phyloP scores from a whole-genome alignment of 2,888 invertebrate species.

The Sinodicranocentrus sp. region DNA sequence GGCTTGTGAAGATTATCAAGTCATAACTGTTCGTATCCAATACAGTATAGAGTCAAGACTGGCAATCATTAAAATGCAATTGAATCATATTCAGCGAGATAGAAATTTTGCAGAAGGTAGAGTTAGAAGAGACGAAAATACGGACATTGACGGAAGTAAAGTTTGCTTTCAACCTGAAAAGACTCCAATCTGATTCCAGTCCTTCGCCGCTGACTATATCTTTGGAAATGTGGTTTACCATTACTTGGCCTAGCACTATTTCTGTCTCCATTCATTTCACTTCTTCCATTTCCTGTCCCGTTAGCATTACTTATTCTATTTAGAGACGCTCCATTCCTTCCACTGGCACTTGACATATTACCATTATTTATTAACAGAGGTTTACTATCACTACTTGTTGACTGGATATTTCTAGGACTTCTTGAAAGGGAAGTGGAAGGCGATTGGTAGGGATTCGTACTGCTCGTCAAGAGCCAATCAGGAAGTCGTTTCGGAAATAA shows the following conservation, averaged over 20 bases:
- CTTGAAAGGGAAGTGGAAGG: constrained; percentile 37
- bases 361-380: constrained; percentile 68
- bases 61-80: too few species aligned
- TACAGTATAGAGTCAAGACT: too few species aligned
- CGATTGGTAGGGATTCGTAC: constrained; percentile 38
- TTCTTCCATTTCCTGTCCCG: constrained; percentile 27
- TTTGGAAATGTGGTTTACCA: constrained; percentile 64
- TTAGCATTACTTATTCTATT: constrained; percentile 64
- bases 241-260: constrained; percentile 2
- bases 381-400: constrained; percentile 40
- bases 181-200: constrained; percentile 43
- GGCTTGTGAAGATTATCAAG: too few species aligned
- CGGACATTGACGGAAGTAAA: too few species aligned
- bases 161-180: constrained; percentile 58
- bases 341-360: constrained; percentile 64
- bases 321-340: constrained; percentile 65
- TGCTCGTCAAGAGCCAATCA: constrained; percentile 40
- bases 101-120: too few species aligned
- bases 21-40: too few species aligned
- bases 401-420: constrained; percentile 43
- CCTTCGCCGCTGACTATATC: constrained; percentile 23
- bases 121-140: too few species aligned
- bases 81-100: too few species aligned
- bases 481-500: constrained; percentile 65
- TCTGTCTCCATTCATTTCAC: constrained; percentile 2